A percentile compares a stretch with the other conserved stretches of the same genome.
These are phyloP conservation scores for Xiphorhynchus erythropygius DNA, from an alignment of 2,797 vertebrate species.

Conservation along the genomic window DNA sequence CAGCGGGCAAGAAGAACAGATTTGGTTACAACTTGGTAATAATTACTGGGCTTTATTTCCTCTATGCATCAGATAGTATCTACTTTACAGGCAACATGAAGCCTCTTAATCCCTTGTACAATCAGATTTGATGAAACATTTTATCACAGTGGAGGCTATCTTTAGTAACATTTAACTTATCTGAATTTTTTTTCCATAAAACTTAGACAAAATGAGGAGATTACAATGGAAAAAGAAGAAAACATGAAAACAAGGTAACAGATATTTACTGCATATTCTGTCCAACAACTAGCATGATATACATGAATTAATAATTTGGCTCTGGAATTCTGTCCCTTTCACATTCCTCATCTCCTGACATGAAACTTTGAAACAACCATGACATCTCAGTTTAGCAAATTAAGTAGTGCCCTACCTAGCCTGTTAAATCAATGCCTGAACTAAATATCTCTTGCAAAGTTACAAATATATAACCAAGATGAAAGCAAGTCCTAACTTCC, in stretches of 20 bases:
- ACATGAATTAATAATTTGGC: not conserved
- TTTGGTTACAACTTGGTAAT: not conserved
- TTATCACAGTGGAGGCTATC: not conserved
- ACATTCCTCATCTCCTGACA: not conserved
- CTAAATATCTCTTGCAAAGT: not conserved
- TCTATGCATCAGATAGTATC: not conserved
- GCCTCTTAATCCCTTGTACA: not conserved
- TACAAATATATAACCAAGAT: not conserved
- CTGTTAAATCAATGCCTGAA: not conserved
- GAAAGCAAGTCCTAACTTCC: not conserved
- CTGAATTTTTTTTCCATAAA: not conserved
- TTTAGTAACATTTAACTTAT: not conserved
- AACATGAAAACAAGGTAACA: not conserved
- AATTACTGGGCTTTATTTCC: slow-evolving; percentile 8
- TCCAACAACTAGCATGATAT: not conserved
- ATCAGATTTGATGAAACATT: not conserved
- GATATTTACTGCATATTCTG: not conserved
- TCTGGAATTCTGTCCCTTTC: not conserved
- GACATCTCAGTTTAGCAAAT: not conserved
- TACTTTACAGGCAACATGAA: slow-evolving; percentile 9
- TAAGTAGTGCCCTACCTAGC: not conserved
- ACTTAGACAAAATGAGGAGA: not conserved
- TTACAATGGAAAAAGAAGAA: not conserved
- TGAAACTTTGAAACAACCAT: not conserved
- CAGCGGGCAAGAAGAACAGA: not conserved